Base-by-base conservation (phyloP, 2,888 invertebrate genomes). In the Oconnorella tubifera region DNA sequence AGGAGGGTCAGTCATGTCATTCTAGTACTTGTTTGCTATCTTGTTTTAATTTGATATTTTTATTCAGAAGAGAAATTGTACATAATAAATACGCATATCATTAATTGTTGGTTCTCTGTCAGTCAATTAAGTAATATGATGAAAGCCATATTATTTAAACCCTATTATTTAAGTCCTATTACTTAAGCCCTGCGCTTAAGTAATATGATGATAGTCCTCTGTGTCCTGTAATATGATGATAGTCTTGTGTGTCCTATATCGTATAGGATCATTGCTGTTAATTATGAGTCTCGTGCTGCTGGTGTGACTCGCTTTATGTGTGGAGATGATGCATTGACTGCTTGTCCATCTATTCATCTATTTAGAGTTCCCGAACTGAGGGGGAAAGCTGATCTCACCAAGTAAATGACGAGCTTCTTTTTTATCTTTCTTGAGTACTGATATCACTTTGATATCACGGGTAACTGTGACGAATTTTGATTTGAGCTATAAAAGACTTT, bases 341-440 rank as follows among this genome's bases (percentile, higher is more conserved):
- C 89, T 71, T 98, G 98, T 82, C 92, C 94, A 0, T 89, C 91
- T 56, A 89, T 99, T 65, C 83, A 89, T 67, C 84, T 98, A 33
- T 90, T 90, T 6, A 86, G 86, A 68, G 96, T 97, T 1, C 95
- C 95, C 3, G 89, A 89, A 78, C 85, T 88, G 0, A 84, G 95
- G 70, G 96, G 92, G 48, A 99, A 98, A 84, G 93, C 97, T 29
- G 93, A 98, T 82, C 88, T 96, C 59, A 88, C 92, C 1, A 95
- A 90, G 90, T 92, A 85, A 81, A 73, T 67, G 2, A 40, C 40
- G 40, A n/a, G n/a, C n/a, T n/a, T n/a, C n/a, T n/a, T n/a, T n/a
- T n/a, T n/a, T n/a, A n/a, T n/a, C n/a, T n/a, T n/a, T n/a, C n/a
- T n/a, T n/a, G n/a, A n/a, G n/a, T n/a, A n/a, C n/a, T n/a, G n/a